Evolutionary conservation across 2,888 invertebrate species (phyloP).

Genomic region (Polydrusus cervinus): DNA sequence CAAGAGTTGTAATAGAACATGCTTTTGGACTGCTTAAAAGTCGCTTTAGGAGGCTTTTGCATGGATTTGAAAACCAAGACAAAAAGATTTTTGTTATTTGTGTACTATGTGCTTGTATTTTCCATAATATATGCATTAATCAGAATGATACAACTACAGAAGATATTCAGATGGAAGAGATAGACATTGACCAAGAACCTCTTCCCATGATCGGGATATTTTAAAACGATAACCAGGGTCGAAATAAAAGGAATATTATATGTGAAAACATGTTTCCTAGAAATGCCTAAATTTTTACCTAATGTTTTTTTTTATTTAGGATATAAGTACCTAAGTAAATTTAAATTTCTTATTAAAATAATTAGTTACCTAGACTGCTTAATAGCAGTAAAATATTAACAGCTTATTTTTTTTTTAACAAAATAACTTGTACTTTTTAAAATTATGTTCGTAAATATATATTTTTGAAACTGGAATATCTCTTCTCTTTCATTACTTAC

Average conservation of each 20-base stretch:
- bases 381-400: too few species aligned
- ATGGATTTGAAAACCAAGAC: conserved; percentile 45
- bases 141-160: conserved; percentile 23
- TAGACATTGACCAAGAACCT: conserved; percentile 10
- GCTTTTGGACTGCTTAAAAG: conserved; percentile 56
- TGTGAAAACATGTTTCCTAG: background rate
- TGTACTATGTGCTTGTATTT: conserved; percentile 45
- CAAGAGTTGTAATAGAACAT: conserved; percentile 53
- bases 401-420: too few species aligned
- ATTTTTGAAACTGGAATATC: too few species aligned
- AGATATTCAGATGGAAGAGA: conserved; percentile 8
- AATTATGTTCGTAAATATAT: too few species aligned
- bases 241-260: conserved; percentile 12
- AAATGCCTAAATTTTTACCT: background rate
- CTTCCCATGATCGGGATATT: background rate
- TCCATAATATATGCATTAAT: conserved; percentile 50
- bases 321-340: background rate
- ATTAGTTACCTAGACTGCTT: too few species aligned
- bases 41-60: conserved; percentile 49
- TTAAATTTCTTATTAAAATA: background rate
- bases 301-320: background rate
- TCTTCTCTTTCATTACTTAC: too few species aligned
- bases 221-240: conserved; percentile 6
- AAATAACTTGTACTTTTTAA: too few species aligned
- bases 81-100: conserved; percentile 38